Base-by-base conservation (phyloP, 2,797 vertebrate species). In the Synanceia verrucosa region DNA sequence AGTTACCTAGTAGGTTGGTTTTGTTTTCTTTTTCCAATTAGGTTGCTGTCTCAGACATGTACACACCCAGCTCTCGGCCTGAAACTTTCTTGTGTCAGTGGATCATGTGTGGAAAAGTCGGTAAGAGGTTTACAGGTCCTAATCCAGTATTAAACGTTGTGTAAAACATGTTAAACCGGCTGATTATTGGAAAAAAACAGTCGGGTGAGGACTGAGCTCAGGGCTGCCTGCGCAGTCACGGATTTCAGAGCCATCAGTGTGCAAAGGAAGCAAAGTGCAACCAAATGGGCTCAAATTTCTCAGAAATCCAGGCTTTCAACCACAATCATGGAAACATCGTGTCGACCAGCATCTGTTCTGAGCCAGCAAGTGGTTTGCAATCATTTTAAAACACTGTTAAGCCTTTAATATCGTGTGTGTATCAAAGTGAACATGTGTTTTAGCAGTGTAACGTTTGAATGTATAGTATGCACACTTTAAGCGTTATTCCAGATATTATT, bases 71-170 rank as follows among this genome's bases (percentile, higher is more conserved):
- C 31, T 21, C 4, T 43, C 36, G 52, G 33, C 24, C 23, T 61
- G 36, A 52, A 43, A 72, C 21, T 53, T 57, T 44, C 50, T 48
- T 84, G 70, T 73, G 65, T 72, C 48, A 43, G 50, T 46, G 14
- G 50, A 23, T 43, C 14, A 18, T 66, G 41, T 51, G 68, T 10
- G 53, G 39, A 66, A 31, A 60, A 33, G 14, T 61, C 36, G 71
- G 6, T 80, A 84, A 88, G 69, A 78, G 69, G 75, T 83, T 90
- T 90, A 80, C 13, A 62, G 62, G 16, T 77, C 44, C 50, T 86
- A 81, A 90, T 83, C 82, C 70, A 59, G 53, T 13, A 51, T 75
- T 83, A 71, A 73, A 63, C 68, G 53, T 68, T 77, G 39, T 74
- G 48, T 57, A 67, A 34, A 70, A 60, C 56, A 53, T 76, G 78